Evolutionary conservation across 2,888 invertebrate species (phyloP), one percentile per base, ranked within the genome.

Genomic region (Tachina grossa): DNA sequence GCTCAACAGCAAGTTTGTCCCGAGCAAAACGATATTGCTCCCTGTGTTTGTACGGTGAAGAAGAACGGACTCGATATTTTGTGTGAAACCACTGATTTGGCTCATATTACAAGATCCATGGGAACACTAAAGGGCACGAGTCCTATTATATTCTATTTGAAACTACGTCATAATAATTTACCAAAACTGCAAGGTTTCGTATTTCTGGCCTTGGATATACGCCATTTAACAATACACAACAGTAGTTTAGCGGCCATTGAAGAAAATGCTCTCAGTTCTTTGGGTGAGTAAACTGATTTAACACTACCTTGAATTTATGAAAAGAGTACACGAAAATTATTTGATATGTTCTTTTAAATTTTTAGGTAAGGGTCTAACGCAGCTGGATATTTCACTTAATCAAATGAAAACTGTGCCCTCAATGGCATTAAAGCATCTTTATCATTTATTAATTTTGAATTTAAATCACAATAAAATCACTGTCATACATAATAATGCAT

Each of bases 311-410:
- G 14, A 1, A 0, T 4, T 6, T 16, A 31, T 31, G 47, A 63
- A 11, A 53, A 51, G 1, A 45, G 16, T 16, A 41, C 1, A 41
- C 11, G 13, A 51, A 19, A 49, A 59, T 22, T 43, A 9, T 47
- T 55, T 72, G 47, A 45, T 80, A n/a, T 41, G 9, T 72, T 57
- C 6, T 66, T 31, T 19, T 2, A 10, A 66, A 19, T 81, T 90
- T 22, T 10, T 93, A 97, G 97, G 97, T 88, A 96, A 96, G 93
- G 96, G 96, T 91, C 93, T 98, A 89, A 97, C 97, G 22, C 97
- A 97, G 91, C 93, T 98, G 90, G 98, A 98, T 91, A 95, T 98
- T 63, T 97, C 97, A 0, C 96, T 97, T 90, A 98, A 98, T 93
- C 95, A 95, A 88, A 93, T 98, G 89, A 95, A 94, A 86, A 94